Conservation (phyloP, 1,140 invertebrate species). For the Zaprionus inermis region DNA sequence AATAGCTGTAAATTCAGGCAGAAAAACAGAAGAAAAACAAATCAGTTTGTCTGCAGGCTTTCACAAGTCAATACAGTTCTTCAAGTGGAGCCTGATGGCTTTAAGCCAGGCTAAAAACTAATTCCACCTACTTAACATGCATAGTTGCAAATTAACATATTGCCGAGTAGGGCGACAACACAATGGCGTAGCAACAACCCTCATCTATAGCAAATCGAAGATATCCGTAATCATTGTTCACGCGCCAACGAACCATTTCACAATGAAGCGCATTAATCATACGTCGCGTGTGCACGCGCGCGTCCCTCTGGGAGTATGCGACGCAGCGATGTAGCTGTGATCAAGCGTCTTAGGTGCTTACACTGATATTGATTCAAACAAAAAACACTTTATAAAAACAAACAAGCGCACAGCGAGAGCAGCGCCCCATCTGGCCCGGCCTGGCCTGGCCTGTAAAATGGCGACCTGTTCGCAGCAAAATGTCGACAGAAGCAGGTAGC, state of each 20-base stretch:
- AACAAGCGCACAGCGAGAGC: conserved; percentile 17
- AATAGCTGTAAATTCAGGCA: conserved; percentile 9
- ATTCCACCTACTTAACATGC: conserved; percentile 18
- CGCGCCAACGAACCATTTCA: conserved; percentile 26
- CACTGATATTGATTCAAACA: conserved; percentile 71
- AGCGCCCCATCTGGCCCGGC: not conserved
- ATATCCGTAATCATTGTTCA: conserved; percentile 36
- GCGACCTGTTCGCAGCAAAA: not conserved
- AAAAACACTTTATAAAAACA: conserved; percentile 40
- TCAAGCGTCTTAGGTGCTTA: conserved; percentile 39
- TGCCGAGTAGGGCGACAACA: not conserved
- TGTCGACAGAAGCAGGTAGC: not conserved
- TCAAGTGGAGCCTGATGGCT: not conserved
- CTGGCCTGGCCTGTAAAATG: not conserved
- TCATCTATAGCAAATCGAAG: not conserved
- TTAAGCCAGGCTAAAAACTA: conserved; percentile 8
- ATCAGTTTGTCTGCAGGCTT: not conserved
- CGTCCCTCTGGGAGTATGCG: no score
- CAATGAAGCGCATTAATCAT: conserved; percentile 60
- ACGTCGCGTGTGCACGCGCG: conserved; percentile 21
- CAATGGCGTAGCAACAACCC: not conserved
- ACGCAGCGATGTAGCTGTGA: conserved; percentile 18
- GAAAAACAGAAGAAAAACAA: conserved; percentile 11
- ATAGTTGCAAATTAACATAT: conserved; percentile 42
- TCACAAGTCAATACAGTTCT: conserved; percentile 3